phyloP scores from a whole-genome alignment of 53 echinoderm and acorn worm genomes.

The Astropecten irregularis region DNA sequence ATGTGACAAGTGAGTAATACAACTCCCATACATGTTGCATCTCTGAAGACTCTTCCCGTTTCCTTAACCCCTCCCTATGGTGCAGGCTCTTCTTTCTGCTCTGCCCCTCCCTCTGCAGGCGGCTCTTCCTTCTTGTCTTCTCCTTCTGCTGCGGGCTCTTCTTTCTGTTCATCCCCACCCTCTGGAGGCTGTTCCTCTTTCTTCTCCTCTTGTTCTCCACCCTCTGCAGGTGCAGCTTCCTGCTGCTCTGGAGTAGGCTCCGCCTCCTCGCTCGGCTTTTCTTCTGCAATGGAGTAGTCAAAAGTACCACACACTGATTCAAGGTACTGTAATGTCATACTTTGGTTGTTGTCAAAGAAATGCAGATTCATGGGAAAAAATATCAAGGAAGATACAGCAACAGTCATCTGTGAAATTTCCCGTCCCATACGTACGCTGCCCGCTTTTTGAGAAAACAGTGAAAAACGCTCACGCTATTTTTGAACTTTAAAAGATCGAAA shows the following conservation, averaged over 20 bases:
- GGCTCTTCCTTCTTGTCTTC: conserved; percentile 36
- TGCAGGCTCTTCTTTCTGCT: conserved; percentile 35
- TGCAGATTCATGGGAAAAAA: too few species aligned
- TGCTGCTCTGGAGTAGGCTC: conserved; percentile 31
- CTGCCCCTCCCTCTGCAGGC: conserved; percentile 33
- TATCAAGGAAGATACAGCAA: too few species aligned
- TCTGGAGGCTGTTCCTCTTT: conserved; percentile 10
- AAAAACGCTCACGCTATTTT: too few species aligned
- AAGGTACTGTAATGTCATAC: too few species aligned
- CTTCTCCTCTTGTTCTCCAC: conserved; percentile 5
- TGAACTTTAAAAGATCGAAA: too few species aligned
- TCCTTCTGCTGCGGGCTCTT: conserved; percentile 15
- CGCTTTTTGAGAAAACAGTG: too few species aligned
- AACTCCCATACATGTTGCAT: too few species aligned
- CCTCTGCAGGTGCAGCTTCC: conserved; percentile 37
- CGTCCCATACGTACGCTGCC: too few species aligned
- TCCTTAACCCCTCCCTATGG: neutral
- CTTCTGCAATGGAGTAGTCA: neutral
- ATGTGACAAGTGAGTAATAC: too few species aligned
- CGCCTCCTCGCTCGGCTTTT: conserved; percentile 28
- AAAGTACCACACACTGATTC: too few species aligned
- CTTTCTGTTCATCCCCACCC: conserved; percentile 33
- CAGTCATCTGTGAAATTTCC: too few species aligned
- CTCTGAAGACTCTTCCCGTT: neutral
- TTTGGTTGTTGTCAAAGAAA: too few species aligned